These are phyloP conservation scores for Drosophila chauvacae DNA, from an alignment of 1,140 invertebrate genomes.

Conservation along the genomic window DNA sequence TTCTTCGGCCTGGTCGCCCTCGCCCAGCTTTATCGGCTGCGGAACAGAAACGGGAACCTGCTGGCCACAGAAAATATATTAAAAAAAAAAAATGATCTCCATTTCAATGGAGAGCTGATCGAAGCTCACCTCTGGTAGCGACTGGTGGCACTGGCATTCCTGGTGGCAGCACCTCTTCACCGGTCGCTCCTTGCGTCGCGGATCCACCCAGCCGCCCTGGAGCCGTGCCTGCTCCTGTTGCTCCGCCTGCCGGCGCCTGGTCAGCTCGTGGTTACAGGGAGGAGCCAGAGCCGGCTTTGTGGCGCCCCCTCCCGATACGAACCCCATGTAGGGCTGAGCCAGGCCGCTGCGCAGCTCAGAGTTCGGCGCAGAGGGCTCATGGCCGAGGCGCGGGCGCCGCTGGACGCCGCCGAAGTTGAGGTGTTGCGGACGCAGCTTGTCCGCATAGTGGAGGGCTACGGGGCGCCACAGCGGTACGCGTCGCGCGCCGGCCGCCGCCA, in stretches of 20 bases:
- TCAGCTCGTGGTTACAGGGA: neutral
- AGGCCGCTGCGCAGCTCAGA: conserved; percentile 21
- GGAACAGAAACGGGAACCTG: neutral
- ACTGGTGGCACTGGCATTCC: conserved; percentile 5
- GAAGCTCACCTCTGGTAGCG: neutral
- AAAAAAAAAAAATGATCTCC: neutral
- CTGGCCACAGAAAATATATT: too few species aligned
- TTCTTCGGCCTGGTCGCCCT: conserved; percentile 5
- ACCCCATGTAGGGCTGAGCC: conserved; percentile 8
- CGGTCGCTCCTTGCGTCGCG: neutral
- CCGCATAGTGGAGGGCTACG: conserved; percentile 30
- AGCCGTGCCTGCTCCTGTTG: conserved; percentile 2
- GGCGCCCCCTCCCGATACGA: neutral
- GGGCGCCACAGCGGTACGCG: conserved; percentile 44
- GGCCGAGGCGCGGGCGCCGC: neutral
- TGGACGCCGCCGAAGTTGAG: neutral
- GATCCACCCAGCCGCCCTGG: conserved; percentile 34
- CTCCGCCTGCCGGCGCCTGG: neutral
- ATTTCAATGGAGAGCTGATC: too few species aligned
- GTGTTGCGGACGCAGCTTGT: conserved; percentile 27
- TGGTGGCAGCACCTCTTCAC: neutral
- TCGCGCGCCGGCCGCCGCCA: conserved; percentile 14
- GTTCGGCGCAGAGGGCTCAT: neutral
- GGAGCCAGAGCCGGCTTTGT: neutral
- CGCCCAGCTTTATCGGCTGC: neutral